phyloP scores from a whole-genome alignment of 2,797 vertebrate species.

The Gymnocypris eckloni region DNA sequence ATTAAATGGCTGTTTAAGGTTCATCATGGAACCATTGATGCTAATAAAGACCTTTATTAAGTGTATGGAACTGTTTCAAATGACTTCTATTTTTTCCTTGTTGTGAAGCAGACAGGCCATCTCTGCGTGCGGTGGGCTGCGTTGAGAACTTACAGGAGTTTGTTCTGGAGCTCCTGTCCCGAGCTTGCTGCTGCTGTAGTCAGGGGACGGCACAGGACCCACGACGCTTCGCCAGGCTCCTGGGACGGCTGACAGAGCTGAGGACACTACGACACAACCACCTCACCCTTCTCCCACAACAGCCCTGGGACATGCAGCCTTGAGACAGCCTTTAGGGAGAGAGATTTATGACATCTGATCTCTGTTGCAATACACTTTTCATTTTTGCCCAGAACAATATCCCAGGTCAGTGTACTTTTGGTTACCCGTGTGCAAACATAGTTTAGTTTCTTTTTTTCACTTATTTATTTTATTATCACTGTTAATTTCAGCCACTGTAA shows the following conservation, averaged over 20 bases:
- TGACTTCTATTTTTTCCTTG: not conserved
- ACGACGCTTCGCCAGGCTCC: conserved; percentile 89
- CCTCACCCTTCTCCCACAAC: conserved; percentile 75
- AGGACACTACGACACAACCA: conserved; percentile 94
- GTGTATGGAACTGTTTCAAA: not conserved
- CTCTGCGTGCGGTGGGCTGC: conserved; percentile 70
- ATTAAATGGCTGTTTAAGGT: not conserved
- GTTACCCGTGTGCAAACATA: conserved; percentile 28
- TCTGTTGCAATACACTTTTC: conserved; percentile 31
- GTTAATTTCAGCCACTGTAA: no score
- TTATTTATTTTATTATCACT: no score
- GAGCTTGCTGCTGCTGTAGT: conserved; percentile 83
- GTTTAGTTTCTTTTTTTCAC: not conserved
- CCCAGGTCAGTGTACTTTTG: conserved; percentile 36
- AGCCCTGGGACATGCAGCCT: conserved; percentile 62
- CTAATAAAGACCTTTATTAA: not conserved
- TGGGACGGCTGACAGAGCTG: conserved; percentile 92
- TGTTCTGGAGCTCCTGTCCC: conserved; percentile 89
- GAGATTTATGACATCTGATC: conserved; percentile 19
- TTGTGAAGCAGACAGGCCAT: conserved; percentile 70
- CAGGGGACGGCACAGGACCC: conserved; percentile 75
- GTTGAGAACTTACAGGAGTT: conserved; percentile 95
- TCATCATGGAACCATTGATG: not conserved
- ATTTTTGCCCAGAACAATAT: conserved; percentile 50
- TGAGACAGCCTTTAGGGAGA: conserved; percentile 31